A percentile compares a stretch with the other conserved stretches of the same genome.
Evolutionary conservation across 2,888 invertebrate genomes (phyloP).

Genomic region (Rhagonycha lutea): DNA sequence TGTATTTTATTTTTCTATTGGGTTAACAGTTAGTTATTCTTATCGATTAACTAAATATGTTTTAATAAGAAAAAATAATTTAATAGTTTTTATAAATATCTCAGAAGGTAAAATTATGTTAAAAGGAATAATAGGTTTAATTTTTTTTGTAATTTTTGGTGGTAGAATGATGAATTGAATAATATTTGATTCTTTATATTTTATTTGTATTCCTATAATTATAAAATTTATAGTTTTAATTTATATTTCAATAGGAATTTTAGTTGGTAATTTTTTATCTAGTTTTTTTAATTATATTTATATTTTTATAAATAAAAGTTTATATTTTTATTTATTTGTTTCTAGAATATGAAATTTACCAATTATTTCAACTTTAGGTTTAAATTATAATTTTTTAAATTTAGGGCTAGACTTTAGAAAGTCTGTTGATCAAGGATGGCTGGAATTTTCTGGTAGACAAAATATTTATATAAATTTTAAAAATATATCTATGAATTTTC

Average conservation of each 20-base stretch:
- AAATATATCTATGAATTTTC: constrained; percentile 53
- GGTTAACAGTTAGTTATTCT: constrained; percentile 62
- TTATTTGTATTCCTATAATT: constrained; percentile 60
- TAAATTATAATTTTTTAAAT: constrained; percentile 57
- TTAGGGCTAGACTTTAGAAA: constrained; percentile 55
- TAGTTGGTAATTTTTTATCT: constrained; percentile 54
- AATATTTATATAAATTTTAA: constrained; percentile 47
- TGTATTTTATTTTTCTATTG: constrained; percentile 62
- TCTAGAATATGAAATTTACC: constrained; percentile 62
- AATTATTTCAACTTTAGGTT: constrained; percentile 44
- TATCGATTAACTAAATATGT: constrained; percentile 63
- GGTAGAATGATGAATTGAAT: constrained; percentile 61
- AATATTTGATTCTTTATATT: constrained; percentile 59
- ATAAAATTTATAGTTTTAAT: constrained; percentile 61
- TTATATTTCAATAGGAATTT: constrained; percentile 55
- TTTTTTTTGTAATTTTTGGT: constrained; percentile 59
- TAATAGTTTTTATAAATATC: constrained; percentile 43
- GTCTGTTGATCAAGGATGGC: constrained; percentile 47
- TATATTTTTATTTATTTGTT: constrained; percentile 43
- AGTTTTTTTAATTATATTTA: constrained; percentile 55
- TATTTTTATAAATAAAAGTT: constrained; percentile 53
- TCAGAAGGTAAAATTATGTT: constrained; percentile 60
- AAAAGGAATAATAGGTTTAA: constrained; percentile 51
- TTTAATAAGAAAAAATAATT: constrained; percentile 58
- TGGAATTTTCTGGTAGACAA: constrained; percentile 29